A percentile compares a stretch with the other conserved stretches of the same genome.
phyloP scores from a whole-genome alignment of 2,797 vertebrate species.

The Anas bahamensis region DNA sequence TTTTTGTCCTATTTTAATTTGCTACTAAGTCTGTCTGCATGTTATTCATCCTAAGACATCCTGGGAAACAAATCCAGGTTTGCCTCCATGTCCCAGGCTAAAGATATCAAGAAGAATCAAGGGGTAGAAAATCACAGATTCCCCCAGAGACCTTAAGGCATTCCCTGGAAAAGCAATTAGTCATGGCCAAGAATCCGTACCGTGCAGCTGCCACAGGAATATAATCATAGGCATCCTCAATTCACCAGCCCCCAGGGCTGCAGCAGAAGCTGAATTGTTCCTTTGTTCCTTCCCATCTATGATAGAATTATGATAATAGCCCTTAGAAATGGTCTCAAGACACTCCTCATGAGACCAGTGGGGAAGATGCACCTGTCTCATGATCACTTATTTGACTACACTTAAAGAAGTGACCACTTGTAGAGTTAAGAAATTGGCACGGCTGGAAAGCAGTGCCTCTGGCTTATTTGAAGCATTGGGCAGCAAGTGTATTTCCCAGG shows the following conservation, averaged over 20 bases:
- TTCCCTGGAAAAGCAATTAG: constrained; percentile 55
- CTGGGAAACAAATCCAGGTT: neutral
- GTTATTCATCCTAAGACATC: neutral
- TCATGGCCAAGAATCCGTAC: constrained; percentile 2
- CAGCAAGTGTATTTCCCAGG: neutral
- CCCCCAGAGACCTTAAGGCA: neutral
- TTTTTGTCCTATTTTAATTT: neutral
- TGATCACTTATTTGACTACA: neutral
- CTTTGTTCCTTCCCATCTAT: neutral
- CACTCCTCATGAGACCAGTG: neutral
- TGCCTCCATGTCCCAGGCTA: neutral
- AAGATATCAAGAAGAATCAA: neutral
- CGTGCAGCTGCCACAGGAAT: constrained; percentile 30
- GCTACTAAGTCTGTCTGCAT: neutral
- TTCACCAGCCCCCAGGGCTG: neutral
- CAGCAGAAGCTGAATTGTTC: neutral
- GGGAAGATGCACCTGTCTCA: neutral
- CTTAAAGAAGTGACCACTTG: neutral
- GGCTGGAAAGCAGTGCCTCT: neutral
- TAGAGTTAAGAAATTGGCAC: neutral
- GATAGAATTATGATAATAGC: neutral
- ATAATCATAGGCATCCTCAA: constrained; percentile 6
- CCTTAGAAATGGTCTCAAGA: neutral
- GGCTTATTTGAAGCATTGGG: neutral
- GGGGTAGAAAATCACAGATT: neutral